Percentiles rank a stretch among this genome's conserved stretches.
phyloP scores from a whole-genome alignment of 2,113 vertebrate genomes.

The Antigone vipio region DNA sequence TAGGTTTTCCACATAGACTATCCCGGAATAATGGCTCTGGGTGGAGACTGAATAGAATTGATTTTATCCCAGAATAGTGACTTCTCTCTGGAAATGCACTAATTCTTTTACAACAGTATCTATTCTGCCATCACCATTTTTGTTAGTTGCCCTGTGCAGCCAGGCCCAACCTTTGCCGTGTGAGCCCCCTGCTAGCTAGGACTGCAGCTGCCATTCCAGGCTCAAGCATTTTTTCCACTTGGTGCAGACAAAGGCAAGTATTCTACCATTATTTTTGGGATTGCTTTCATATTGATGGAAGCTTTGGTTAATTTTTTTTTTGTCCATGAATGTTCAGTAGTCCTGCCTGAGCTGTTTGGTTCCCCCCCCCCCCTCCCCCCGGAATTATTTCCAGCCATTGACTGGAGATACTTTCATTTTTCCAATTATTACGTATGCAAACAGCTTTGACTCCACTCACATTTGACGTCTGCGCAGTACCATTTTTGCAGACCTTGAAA shows the following conservation, averaged over 20 bases:
- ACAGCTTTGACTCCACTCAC: neutral
- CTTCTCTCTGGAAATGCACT: neutral
- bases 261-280: neutral
- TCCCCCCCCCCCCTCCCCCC: too few species aligned
- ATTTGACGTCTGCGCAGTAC: neutral
- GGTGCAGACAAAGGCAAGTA: neutral
- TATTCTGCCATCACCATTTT: neutral
- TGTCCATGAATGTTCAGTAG: neutral
- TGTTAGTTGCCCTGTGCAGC: neutral
- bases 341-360: neutral
- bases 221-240: neutral
- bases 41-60: neutral
- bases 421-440: neutral
- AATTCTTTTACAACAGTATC: neutral
- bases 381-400: neutral
- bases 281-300: neutral
- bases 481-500: neutral
- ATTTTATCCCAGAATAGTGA: neutral
- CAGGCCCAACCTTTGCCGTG: neutral
- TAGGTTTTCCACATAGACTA: neutral
- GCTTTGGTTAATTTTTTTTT: neutral
- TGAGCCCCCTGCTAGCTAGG: neutral
- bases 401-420: neutral
- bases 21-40: neutral
- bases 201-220: neutral